Evolutionary conservation across 2,888 invertebrate species (phyloP), one percentile per base, ranked within the genome.

Genomic region (Apamea epomidion): DNA sequence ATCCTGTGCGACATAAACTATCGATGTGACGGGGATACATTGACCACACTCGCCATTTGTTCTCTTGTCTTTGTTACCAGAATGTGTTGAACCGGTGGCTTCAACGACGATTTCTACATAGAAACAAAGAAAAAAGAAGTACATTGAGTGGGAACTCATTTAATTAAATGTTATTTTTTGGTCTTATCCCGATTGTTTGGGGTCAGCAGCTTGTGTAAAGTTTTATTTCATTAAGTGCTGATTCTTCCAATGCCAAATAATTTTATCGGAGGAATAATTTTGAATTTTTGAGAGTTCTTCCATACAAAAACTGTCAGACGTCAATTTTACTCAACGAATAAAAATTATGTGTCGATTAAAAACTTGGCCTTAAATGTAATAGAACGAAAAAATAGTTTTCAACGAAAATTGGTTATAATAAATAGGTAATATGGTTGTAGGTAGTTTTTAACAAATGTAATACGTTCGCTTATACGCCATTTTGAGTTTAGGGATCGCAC

Each of bases 1-100:
- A 21, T 78, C 54, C 68, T 25, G 74, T 67, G 60, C 45, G 75
- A 82, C 76, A 82, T 87, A 87, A 84, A 81, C 73, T 84, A 84
- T 74, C 81, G 62, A 87, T 81, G 74, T 62, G 77, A 71, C 67
- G 48, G 54, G 16, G 78, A 77, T 70, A 81, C 68, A 69, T 74
- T 85, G 84, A 76, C 84, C 74, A 82, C 78, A 69, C 29, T 73
- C 37, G 48, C 64, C 68, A 78, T 82, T 84, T 82, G 21, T 75
- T 75, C 25, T 37, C 37, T 25, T 4, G 37, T 58, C 62, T 65
- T 65, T 76, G 75, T 65, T 67, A 62, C n/a, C 5, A 45, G 37
- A 58, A 51, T n/a, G 76, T 37, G 37, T 37, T 37, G 37, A 37
- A 37, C 37, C 37, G 37, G 37, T 37, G 5, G 5, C 5, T 37